Percentiles rank a stretch among this genome's conserved stretches.
These are phyloP conservation scores for Mesorhabditis spiculigera DNA, from an alignment of 2,888 invertebrate genomes.

Conservation along the genomic window DNA sequence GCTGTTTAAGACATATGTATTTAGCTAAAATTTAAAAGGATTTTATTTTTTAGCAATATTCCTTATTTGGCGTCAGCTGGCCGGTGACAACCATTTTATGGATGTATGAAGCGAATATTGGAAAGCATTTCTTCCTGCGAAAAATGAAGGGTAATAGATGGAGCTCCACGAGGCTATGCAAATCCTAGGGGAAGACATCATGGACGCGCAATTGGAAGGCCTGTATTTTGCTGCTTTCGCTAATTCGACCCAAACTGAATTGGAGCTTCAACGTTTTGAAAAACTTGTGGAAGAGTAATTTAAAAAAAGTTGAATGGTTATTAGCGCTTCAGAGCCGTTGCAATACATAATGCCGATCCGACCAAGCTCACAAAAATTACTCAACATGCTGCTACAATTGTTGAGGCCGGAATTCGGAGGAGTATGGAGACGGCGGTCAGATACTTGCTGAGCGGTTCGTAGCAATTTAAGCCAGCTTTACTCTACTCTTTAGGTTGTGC, in stretches of 20 bases:
- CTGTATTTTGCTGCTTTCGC: constrained; percentile 40
- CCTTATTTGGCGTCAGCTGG: constrained; percentile 22
- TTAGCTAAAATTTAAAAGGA: background rate
- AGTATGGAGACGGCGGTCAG: constrained; percentile 16
- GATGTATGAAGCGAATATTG: constrained; percentile 40
- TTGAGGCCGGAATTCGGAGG: constrained; percentile 21
- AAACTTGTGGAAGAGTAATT: constrained; percentile 16
- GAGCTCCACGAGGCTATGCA: background rate
- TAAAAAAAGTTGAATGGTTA: background rate
- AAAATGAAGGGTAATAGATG: constrained; percentile 5
- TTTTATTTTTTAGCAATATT: constrained; percentile 8
- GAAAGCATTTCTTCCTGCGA: constrained; percentile 35
- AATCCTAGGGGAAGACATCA: constrained; percentile 16
- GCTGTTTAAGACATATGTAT: constrained; percentile 30
- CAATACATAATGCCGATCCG: constrained; percentile 21
- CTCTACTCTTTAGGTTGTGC: constrained; percentile 12
- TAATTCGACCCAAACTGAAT: constrained; percentile 24
- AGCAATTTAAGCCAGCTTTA: constrained; percentile 17
- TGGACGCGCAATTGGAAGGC: constrained; percentile 25
- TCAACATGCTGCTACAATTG: constrained; percentile 30
- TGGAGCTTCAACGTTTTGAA: constrained; percentile 32
- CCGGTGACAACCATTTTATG: constrained; percentile 24
- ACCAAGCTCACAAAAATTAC: constrained; percentile 20
- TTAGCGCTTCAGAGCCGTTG: constrained; percentile 19
- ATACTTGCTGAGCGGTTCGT: constrained; percentile 15